Percentiles rank a stretch among this genome's conserved stretches.
phyloP scores from a whole-genome alignment of 2,888 invertebrate species.

The Chalcis sispes region DNA sequence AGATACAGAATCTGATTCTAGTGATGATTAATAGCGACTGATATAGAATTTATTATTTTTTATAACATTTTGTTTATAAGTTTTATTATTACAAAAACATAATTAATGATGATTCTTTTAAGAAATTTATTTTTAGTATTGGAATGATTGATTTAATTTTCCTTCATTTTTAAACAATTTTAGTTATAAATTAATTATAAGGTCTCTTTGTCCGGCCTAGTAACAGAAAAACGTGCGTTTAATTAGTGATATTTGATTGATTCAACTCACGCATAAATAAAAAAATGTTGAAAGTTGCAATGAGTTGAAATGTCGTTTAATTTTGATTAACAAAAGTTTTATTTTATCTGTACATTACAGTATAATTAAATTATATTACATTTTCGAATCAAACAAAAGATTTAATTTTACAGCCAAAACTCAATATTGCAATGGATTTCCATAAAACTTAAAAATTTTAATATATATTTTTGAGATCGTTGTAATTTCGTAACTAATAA shows the following conservation, averaged over 20 bases:
- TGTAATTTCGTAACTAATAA: no score
- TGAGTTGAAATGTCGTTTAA: not conserved
- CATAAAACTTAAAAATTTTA: no score
- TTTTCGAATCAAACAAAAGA: no score
- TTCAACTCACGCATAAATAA: conserved; percentile 35
- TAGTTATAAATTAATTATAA: conserved; percentile 4
- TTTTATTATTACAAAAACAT: not conserved
- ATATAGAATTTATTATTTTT: conserved; percentile 1
- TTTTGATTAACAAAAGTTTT: not conserved
- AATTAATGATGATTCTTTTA: not conserved
- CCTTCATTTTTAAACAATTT: no score
- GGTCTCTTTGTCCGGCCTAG: conserved; percentile 31
- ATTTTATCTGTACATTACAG: not conserved
- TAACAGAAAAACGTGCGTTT: conserved; percentile 45
- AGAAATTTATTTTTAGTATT: not conserved
- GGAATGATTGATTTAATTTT: not conserved
- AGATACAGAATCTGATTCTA: conserved; percentile 15
- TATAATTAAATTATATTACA: no score
- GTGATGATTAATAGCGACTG: conserved; percentile 30
- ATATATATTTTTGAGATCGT: no score
- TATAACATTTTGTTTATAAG: conserved; percentile 4
- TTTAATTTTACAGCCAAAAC: no score
- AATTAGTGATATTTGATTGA: conserved; percentile 36
- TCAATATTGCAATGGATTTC: no score
- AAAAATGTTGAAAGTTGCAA: conserved; percentile 3